Conservation (phyloP, 2,888 invertebrate species). For the Cyrtodaria siliqua region DNA sequence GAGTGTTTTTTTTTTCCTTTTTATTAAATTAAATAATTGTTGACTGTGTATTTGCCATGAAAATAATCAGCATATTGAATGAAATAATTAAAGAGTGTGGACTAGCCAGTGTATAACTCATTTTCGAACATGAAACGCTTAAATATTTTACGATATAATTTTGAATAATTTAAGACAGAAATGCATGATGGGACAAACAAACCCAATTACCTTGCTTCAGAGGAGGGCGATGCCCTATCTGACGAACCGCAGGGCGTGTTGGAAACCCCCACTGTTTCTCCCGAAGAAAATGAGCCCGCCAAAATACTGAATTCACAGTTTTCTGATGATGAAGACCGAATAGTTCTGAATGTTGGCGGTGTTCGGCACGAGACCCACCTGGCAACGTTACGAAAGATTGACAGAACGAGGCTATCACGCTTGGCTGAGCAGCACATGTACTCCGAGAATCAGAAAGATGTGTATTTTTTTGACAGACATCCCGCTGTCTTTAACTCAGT, state of each 20-base stretch:
- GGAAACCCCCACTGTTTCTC: conserved; percentile 26
- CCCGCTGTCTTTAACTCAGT: conserved; percentile 84
- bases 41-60: too few species aligned
- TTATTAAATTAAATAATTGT: too few species aligned
- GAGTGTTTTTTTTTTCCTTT: too few species aligned
- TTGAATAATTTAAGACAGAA: conserved; percentile 11
- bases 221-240: conserved; percentile 52
- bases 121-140: conserved; percentile 2
- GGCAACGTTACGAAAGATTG: conserved; percentile 79
- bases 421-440: conserved; percentile 80
- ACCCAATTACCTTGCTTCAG: conserved; percentile 59
- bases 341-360: conserved; percentile 84
- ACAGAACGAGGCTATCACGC: conserved; percentile 81
- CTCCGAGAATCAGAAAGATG: conserved; percentile 72
- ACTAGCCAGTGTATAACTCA: not conserved
- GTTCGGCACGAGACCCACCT: conserved; percentile 84
- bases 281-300: conserved; percentile 45
- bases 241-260: conserved; percentile 23
- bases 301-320: conserved; percentile 43
- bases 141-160: not conserved
- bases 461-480: conserved; percentile 85
- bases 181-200: conserved; percentile 52
- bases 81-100: too few species aligned
- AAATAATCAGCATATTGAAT: too few species aligned
- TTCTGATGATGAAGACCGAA: conserved; percentile 66